Evolutionary conservation across 2,797 vertebrate species (phyloP).

Genomic region (Phoebastria nigripes): DNA sequence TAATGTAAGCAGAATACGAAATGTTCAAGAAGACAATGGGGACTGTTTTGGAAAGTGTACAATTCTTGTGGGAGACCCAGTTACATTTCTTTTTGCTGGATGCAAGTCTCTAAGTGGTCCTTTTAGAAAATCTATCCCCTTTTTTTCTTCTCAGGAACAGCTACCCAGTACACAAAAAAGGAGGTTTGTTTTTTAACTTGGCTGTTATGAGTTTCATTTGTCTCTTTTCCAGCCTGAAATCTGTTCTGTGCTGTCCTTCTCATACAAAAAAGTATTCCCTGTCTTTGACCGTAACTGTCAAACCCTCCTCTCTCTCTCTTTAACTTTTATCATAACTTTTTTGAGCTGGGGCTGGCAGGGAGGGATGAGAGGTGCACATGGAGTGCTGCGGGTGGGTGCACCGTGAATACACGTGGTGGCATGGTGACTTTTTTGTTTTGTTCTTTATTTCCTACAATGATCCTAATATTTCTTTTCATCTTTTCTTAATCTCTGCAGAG

Average conservation of each 20-base stretch:
- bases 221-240: background rate
- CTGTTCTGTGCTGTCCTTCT: background rate
- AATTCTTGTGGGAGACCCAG: background rate
- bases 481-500: conserved; percentile 26
- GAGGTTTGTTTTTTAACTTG: background rate
- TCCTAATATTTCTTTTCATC: conserved; percentile 38
- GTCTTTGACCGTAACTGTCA: background rate
- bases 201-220: background rate
- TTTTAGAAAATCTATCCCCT: background rate
- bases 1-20: background rate
- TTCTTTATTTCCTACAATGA: background rate
- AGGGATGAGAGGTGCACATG: background rate
- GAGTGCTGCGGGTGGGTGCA: background rate
- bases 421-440: conserved; percentile 22
- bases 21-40: background rate
- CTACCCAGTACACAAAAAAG: background rate
- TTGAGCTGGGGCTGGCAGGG: background rate
- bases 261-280: background rate
- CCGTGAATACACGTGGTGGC: background rate
- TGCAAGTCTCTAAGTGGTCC: background rate
- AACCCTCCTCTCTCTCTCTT: background rate
- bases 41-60: background rate
- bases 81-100: background rate
- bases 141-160: background rate
- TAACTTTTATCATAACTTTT: background rate